Evolutionary conservation across 2,797 vertebrate genomes (phyloP).

Genomic region (Enteromius viviparus): DNA sequence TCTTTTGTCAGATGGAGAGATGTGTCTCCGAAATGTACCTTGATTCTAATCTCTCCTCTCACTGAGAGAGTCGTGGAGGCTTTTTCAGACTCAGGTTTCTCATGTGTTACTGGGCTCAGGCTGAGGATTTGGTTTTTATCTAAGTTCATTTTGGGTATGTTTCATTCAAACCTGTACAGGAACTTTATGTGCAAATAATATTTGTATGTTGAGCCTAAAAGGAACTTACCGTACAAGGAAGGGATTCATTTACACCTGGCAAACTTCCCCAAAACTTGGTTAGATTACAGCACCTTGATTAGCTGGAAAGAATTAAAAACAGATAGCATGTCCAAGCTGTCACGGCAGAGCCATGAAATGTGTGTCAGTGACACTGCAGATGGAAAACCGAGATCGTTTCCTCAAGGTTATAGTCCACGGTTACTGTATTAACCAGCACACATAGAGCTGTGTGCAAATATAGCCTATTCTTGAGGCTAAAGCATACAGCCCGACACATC

Average conservation of each 20-base stretch:
- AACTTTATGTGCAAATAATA: not conserved
- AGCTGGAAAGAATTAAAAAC: not conserved
- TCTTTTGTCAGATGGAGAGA: slow-evolving; percentile 45
- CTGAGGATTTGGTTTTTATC: not conserved
- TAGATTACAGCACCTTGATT: slow-evolving; percentile 7
- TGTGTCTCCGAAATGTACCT: slow-evolving; percentile 4
- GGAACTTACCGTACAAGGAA: not conserved
- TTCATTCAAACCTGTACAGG: not conserved
- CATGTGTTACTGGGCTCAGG: not conserved
- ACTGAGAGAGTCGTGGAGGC: slow-evolving; percentile 23
- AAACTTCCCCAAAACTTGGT: not conserved
- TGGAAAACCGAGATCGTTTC: slow-evolving; percentile 5
- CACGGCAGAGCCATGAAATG: not conserved
- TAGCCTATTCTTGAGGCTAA: not conserved
- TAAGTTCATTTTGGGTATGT: not conserved
- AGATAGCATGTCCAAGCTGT: slow-evolving; percentile 13
- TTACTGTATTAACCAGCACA: not conserved
- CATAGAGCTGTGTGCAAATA: too few species aligned
- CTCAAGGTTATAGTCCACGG: not conserved
- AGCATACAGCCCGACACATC: not conserved
- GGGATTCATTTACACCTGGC: not conserved
- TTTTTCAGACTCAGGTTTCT: slow-evolving; percentile 8
- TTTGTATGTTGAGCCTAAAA: not conserved
- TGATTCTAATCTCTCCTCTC: slow-evolving; percentile 51
- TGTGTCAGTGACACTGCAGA: not conserved